Evolutionary conservation across 2,888 invertebrate genomes (phyloP).

Genomic region (Coenonympha arcania): DNA sequence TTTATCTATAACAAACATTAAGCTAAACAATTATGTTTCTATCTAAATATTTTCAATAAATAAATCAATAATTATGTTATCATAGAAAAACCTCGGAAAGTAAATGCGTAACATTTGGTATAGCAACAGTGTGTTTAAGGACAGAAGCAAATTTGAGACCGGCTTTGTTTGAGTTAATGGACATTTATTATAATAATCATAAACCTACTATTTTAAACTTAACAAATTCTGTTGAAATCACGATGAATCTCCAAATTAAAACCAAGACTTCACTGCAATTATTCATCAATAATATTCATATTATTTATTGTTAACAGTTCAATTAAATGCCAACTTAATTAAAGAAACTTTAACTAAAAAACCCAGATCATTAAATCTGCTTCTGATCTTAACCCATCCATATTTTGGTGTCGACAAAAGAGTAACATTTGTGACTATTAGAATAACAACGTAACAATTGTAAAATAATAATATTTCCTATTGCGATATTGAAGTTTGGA

Average conservation of each 20-base stretch:
- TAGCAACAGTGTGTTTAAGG: constrained; percentile 22
- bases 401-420: constrained; percentile 27
- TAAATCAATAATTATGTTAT: no score
- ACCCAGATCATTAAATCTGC: no score
- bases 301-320: no score
- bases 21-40: constrained; percentile 28
- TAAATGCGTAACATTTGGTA: constrained; percentile 61
- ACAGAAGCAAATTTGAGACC: neutral
- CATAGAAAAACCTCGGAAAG: constrained; percentile 30
- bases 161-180: no score
- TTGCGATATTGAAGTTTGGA: constrained; percentile 22
- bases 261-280: no score
- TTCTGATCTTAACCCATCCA: constrained; percentile 15
- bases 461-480: constrained; percentile 27
- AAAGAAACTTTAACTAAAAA: no score
- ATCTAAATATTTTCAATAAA: constrained; percentile 30
- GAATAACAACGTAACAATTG: constrained; percentile 27
- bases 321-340: no score
- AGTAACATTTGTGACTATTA: constrained; percentile 24
- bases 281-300: no score
- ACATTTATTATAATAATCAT: no score
- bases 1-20: constrained; percentile 25
- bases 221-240: no score
- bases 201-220: no score
- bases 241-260: no score